phyloP scores from a whole-genome alignment of 1,140 invertebrate species.

The Ridgeia piscesae region DNA sequence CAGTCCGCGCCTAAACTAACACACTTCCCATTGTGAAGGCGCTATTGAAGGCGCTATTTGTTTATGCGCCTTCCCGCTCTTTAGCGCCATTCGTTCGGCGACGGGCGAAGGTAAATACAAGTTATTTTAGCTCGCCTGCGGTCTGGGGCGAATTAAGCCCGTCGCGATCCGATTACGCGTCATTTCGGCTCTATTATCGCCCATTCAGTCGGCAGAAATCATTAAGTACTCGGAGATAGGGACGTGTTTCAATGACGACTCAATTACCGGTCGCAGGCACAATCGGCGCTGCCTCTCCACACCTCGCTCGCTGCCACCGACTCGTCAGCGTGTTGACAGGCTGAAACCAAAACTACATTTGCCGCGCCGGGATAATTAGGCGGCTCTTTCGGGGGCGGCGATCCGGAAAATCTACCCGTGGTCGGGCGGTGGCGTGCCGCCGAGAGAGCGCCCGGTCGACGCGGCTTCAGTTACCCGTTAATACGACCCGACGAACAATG shows the following conservation, averaged over 20 bases:
- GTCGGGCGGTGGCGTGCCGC: background rate
- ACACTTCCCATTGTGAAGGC: background rate
- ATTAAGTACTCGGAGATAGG: background rate
- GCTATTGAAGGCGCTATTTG: background rate
- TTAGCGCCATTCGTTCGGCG: background rate
- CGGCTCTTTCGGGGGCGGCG: background rate
- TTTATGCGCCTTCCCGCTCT: background rate
- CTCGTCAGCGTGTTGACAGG: background rate
- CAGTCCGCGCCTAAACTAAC: background rate
- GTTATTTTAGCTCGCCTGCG: background rate
- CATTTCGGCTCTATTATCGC: background rate
- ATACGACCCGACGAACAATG: background rate
- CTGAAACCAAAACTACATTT: constrained; percentile 6
- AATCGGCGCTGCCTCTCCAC: background rate
- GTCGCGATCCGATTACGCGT: background rate
- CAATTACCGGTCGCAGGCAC: background rate
- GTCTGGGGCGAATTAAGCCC: background rate
- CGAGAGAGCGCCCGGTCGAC: background rate
- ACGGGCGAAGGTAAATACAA: background rate
- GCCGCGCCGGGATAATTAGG: background rate
- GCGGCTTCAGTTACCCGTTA: background rate
- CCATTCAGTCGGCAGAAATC: constrained; percentile 3
- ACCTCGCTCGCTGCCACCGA: background rate
- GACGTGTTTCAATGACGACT: background rate
- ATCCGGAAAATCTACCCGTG: background rate